These are phyloP conservation scores for Aselliscus stoliczkanus DNA, from an alignment of 2,797 vertebrate species.

Conservation along the genomic window DNA sequence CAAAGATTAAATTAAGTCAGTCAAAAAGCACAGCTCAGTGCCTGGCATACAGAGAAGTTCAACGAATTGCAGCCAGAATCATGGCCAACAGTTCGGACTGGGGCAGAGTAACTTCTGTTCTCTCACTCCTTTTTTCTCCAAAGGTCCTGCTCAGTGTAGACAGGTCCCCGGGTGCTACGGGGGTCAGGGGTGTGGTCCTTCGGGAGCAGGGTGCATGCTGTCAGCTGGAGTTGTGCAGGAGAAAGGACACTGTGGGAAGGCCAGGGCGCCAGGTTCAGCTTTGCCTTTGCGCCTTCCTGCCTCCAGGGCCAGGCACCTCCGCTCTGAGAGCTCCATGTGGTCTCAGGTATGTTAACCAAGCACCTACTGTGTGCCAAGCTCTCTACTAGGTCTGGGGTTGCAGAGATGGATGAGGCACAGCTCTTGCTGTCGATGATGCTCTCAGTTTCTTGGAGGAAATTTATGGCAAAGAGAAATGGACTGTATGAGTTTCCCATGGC, in stretches of 20 bases:
- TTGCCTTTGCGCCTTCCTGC: background rate
- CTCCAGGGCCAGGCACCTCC: background rate
- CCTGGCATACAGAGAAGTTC: background rate
- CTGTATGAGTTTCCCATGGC: background rate
- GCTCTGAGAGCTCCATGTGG: background rate
- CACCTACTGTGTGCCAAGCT: fast-evolving
- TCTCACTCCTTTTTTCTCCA: background rate
- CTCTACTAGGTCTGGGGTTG: background rate
- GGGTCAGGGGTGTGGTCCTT: too few species aligned
- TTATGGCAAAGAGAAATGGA: fast-evolving
- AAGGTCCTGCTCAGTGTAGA: background rate
- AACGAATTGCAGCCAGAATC: background rate
- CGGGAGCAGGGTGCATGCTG: background rate
- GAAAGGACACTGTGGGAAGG: fast-evolving
- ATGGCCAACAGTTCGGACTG: background rate
- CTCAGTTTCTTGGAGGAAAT: background rate
- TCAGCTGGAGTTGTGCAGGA: background rate
- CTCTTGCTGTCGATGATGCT: background rate
- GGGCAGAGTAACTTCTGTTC: too few species aligned
- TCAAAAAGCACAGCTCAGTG: background rate
- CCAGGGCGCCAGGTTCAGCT: background rate
- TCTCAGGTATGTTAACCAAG: background rate
- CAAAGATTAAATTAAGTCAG: background rate
- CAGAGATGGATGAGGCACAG: background rate
- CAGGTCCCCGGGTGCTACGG: fast-evolving